Conservation (phyloP, 1,140 invertebrate species). For the Archivesica marissinica region DNA sequence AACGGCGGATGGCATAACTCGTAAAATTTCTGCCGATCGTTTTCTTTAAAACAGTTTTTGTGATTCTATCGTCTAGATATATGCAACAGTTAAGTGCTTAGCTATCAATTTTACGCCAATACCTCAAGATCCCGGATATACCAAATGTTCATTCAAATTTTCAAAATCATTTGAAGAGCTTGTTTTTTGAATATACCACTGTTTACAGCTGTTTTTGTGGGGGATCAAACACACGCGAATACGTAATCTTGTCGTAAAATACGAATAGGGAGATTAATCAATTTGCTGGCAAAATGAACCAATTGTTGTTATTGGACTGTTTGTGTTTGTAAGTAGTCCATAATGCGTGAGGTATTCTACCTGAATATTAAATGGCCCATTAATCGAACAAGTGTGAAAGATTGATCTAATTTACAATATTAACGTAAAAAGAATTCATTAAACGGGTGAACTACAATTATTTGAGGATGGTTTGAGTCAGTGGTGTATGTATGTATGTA, state of each 20-base stretch:
- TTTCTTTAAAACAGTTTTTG: neutral
- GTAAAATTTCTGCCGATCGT: neutral
- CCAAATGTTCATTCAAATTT: conserved; percentile 12
- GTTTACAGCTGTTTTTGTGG: neutral
- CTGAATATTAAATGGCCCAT: neutral
- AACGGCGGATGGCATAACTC: neutral
- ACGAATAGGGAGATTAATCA: neutral
- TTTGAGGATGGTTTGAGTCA: too few relatives aligned
- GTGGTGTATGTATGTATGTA: too few relatives aligned
- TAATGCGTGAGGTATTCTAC: neutral
- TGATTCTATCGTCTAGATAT: neutral
- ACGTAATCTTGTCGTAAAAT: conserved; percentile 8
- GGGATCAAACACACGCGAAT: neutral
- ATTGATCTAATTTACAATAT: too few relatives aligned
- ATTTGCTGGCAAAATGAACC: conserved; percentile 30
- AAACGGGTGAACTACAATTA: too few relatives aligned
- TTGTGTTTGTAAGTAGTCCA: neutral
- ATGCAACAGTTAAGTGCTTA: neutral
- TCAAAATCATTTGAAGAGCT: neutral
- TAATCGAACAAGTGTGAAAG: too few relatives aligned
- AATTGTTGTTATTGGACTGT: neutral
- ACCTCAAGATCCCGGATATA: neutral
- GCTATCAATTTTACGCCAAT: neutral
- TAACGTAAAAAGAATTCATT: too few relatives aligned
- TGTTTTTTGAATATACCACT: neutral